phyloP scores from a whole-genome alignment of 2,113 vertebrate genomes.

The Dipodomys spectabilis region DNA sequence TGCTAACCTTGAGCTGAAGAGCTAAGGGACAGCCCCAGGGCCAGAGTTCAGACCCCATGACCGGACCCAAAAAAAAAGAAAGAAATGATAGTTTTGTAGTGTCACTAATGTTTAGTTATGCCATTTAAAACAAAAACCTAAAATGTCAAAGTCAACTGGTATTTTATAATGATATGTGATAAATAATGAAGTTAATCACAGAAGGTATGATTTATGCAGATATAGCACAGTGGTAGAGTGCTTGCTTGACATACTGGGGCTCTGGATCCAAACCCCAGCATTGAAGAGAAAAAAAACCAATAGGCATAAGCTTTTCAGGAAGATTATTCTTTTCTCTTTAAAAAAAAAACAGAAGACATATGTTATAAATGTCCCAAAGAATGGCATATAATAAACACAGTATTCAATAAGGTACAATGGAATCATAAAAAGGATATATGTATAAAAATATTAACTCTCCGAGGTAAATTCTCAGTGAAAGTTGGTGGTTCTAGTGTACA shows the following conservation, averaged over 20 bases:
- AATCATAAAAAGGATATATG: background rate
- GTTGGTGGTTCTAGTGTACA: background rate
- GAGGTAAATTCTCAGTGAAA: background rate
- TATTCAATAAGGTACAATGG: background rate
- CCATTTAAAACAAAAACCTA: slow-evolving; percentile 33
- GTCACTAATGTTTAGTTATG: background rate
- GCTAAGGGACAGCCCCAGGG: too few species aligned
- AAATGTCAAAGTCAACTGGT: background rate
- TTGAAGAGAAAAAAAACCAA: too few species aligned
- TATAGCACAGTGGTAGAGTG: background rate
- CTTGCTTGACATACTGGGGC: background rate
- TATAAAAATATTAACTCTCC: background rate
- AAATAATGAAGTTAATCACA: background rate
- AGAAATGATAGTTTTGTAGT: background rate
- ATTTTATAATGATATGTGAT: slow-evolving; percentile 27
- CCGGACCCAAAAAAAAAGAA: too few species aligned
- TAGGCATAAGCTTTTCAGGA: background rate
- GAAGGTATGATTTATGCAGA: background rate
- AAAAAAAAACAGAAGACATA: background rate
- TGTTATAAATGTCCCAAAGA: background rate
- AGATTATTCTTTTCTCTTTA: background rate
- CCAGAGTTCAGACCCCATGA: too few species aligned
- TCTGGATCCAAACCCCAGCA: background rate
- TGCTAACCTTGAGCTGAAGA: too few species aligned
- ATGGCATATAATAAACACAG: background rate